Percentiles rank a stretch among this genome's conserved stretches.
phyloP scores from a whole-genome alignment of 2,113 vertebrate genomes.

The Hyperopisus bebe region DNA sequence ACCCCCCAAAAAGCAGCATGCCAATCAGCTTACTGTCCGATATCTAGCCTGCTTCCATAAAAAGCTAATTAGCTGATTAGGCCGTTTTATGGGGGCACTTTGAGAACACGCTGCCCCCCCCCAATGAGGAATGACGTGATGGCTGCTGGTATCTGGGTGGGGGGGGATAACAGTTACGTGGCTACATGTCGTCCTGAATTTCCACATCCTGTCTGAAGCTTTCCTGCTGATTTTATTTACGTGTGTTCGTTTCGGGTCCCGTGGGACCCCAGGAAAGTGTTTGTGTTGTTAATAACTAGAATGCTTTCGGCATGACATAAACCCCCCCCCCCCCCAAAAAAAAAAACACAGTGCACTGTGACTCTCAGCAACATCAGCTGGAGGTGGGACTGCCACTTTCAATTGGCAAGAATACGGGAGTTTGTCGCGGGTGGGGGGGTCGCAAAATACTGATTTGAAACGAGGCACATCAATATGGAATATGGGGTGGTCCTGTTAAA shows the following conservation, averaged over 20 bases:
- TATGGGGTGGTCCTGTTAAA: not conserved
- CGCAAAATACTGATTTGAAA: not conserved
- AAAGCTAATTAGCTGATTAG: not conserved
- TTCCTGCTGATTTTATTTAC: not conserved
- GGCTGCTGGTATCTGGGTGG: not conserved
- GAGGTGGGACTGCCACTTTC: too few species aligned
- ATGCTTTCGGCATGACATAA: slow-evolving; percentile 23
- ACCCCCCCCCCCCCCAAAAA: not conserved
- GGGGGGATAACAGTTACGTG: not conserved
- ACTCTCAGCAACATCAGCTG: not conserved
- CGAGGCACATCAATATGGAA: not conserved
- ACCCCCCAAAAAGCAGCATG: not conserved
- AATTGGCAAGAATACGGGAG: too few species aligned
- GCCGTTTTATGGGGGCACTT: not conserved
- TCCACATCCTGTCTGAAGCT: not conserved
- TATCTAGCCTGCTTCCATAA: not conserved
- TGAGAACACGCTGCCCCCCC: not conserved
- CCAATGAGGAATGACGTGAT: not conserved
- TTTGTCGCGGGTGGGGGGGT: not conserved
- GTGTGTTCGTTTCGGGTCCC: not conserved
- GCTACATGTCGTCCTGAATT: not conserved
- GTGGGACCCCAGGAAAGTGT: slow-evolving; percentile 9
- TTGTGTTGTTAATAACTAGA: slow-evolving; percentile 17
- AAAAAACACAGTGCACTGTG: slow-evolving; percentile 22
- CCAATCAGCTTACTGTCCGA: not conserved